Base-by-base conservation (phyloP, 1,140 invertebrate species). In the Bombus pyrosoma region DNA sequence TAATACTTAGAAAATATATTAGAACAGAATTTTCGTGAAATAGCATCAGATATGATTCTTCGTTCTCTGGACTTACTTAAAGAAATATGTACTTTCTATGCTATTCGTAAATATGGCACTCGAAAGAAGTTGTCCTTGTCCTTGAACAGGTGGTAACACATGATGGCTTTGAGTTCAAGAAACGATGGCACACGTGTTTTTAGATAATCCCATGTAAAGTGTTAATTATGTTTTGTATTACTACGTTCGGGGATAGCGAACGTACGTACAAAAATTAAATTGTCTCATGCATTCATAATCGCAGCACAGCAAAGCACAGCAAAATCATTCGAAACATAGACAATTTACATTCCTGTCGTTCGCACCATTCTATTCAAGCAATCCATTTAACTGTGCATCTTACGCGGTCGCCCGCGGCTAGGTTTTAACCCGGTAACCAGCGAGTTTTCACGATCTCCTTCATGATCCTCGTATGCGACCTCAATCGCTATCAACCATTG, bases 361-460 rank as follows among this genome's bases (percentile, higher is more conserved):
- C 34, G 53, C 47, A 39, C 41, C 18, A 68, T 57, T 81, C 83
- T 32, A 68, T 47, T 68, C 62, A 41, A 78, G 66, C 34, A 78
- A 59, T 41, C 68, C 47, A 12, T n/a, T 66, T 64, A 81, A 85
- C 22, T 80, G 71, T 59, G 41, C 32, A 66, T 72, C 9, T 81
- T 41, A 64, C 53, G 57, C 41, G 32, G 62, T n/a, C n/a, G 47
- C 41, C 68, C 43, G 69, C 64, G 74, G 85, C 73, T 71, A 69
- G 62, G 64, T 64, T 39, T 78, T 85, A 87, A 89, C 87, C 87
- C 87, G 85, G 87, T 88, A 91, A 91, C 89, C 59, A 62, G 41
- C 71, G 68, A 86, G 83, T 86, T 91, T 91, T 86, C 90, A 86
- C 68, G 90, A 89, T 90, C 85, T 78, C 68, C 74, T 64, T 81